These are phyloP conservation scores for Melopsittacus undulatus DNA, from an alignment of 2,797 vertebrate genomes.

Conservation along the genomic window DNA sequence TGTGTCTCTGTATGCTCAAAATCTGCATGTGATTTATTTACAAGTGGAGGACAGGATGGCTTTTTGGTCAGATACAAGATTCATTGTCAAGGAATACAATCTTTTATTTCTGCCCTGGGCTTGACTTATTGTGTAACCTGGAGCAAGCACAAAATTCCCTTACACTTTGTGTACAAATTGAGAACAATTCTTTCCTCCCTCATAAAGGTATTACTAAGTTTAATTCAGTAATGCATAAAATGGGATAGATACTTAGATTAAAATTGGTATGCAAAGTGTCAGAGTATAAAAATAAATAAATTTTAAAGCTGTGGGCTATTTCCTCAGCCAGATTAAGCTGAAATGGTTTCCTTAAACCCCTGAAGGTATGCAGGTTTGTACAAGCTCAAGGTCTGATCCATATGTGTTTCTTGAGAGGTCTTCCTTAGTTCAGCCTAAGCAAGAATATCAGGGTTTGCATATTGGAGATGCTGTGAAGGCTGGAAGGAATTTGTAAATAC, in stretches of 20 bases:
- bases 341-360: neutral
- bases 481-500: slow-evolving; percentile 28
- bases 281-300: neutral
- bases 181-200: neutral
- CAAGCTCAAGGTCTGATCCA: neutral
- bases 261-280: neutral
- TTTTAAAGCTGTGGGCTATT: neutral
- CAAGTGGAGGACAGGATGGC: neutral
- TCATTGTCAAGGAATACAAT: neutral
- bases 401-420: neutral
- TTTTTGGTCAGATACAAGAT: neutral
- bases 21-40: neutral
- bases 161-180: neutral
- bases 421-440: neutral
- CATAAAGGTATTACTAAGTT: neutral
- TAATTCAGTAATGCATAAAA: neutral
- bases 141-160: neutral
- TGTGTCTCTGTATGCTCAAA: neutral
- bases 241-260: neutral
- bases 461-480: neutral
- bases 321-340: neutral
- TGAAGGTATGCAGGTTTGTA: neutral
- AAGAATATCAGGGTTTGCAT: neutral
- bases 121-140: neutral
- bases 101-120: neutral